A percentile compares a stretch with the other conserved stretches of the same genome.
phyloP scores from a whole-genome alignment of 2,888 invertebrate species.

The Drosophila anomalata region DNA sequence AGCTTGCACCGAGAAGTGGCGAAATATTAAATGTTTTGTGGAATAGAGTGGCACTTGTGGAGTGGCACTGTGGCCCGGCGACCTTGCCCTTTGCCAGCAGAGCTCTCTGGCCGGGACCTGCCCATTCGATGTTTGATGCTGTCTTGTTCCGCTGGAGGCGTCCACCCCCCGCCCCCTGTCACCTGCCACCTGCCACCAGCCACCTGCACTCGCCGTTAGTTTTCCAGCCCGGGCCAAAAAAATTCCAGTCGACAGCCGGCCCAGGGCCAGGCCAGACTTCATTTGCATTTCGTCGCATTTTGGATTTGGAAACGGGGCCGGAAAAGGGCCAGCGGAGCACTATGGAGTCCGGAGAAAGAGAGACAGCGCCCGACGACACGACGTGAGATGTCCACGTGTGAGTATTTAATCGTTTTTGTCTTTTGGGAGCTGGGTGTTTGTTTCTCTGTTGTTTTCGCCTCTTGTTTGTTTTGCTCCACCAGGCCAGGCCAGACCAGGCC shows the following conservation, averaged over 20 bases:
- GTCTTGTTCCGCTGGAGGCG: background rate
- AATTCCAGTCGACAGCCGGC: slow-evolving; percentile 15
- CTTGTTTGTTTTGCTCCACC: slow-evolving; percentile 20
- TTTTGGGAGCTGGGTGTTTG: background rate
- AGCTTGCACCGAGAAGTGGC: too few relatives aligned
- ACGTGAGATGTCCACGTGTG: slow-evolving; percentile 28
- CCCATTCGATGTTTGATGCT: slow-evolving; percentile 2
- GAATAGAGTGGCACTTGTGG: too few relatives aligned
- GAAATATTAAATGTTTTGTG: too few relatives aligned
- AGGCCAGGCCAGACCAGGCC: background rate
- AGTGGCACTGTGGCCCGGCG: background rate
- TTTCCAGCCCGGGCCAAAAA: background rate
- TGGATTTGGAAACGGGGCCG: slow-evolving; percentile 13
- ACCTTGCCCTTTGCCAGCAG: background rate
- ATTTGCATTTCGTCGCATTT: slow-evolving; percentile 17
- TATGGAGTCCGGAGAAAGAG: background rate
- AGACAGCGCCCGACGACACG: background rate
- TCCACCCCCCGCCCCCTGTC: background rate
- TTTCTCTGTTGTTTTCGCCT: background rate
- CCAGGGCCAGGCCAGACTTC: slow-evolving; percentile 3
- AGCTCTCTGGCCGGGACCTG: background rate
- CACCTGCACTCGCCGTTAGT: background rate
- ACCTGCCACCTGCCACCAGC: background rate
- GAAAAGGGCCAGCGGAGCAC: background rate
- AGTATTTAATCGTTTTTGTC: background rate